Base-by-base conservation (phyloP, 2,797 vertebrate species). In the Channallabes apus region DNA sequence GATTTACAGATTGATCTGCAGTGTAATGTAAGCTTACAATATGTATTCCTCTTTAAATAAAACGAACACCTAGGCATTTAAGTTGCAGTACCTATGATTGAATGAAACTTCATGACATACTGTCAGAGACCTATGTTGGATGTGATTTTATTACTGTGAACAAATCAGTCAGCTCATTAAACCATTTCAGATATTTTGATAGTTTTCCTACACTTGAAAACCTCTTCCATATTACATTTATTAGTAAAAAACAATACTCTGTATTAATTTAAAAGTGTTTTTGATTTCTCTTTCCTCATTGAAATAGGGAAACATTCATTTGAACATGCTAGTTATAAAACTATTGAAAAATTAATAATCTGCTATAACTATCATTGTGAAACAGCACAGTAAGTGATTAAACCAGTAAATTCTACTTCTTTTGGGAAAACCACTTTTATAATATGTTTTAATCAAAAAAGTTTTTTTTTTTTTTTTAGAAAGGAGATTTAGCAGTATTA, bases 361-460 rank as follows among this genome's bases (percentile, higher is more conserved):
- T 62, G 77, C 58, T 41, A 35, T 38, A 62, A 17, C 32, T 35
- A 77, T 59, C 20, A 56, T 6, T 76, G 20, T 56, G 51, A 35
- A 77, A 35, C 56, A 41, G 9, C 14, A 62, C 56, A 61, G 24
- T 2, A 41, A 61, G 41, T 73, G 71, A 73, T 51, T 15, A 15
- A 58, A 78, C 35, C 11, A 24, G 20, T 6, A 61, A 61, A 38
- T 61, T 75, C 11, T 79, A 12, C 78, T 24, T 79, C 22, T 82
- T 73, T 93, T 92, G 88, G 93, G 91, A 94, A 93, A 87, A 85
- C 87, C 83, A 88, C 89, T 90, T 89, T 88, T 84, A 75, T 88
- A 27, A 88, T 85, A 29, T 51, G 27, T 86, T 73, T 90, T 4
- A 64, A 9, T n/a, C 85, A 35, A 82, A 67, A 24, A 41, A 17